Base-by-base conservation (phyloP, 2,888 invertebrate species). In the Dolichopus griseipennis region DNA sequence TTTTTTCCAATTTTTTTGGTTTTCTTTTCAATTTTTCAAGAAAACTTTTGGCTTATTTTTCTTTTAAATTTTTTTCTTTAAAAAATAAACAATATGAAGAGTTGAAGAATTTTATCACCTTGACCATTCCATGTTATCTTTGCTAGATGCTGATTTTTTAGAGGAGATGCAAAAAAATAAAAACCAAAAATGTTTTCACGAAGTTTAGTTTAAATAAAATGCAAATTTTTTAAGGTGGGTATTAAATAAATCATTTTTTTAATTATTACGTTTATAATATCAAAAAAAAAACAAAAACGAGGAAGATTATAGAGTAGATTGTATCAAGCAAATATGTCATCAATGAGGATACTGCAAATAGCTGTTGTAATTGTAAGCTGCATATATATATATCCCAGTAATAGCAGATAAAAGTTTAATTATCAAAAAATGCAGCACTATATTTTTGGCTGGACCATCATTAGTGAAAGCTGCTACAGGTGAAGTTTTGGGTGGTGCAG, bases 351-450 rank as follows among this genome's bases (percentile, higher is more conserved):
- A 71, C 88, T 96, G 2, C 94, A 94, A 81, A 78, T 95, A 72
- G 94, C 98, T 1, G 95, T 98, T 3, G 98, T 99, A 0, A 88
- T 99, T 88, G 99, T 98, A 21, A 91, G 95, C 71, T 99, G 99
- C 79, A 99, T 99, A 0, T 4, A 99, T 99, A 9, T 99, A 99
- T 76, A 92, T 98, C 27, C 88, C 99, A 72, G 93, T 98, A 64
- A 99, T 99, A 97, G 92, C 97, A 0, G 98, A 99, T 77, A 97
- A 98, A 83, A 94, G 93, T 76, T 87, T 99, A 66, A 99, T 99
- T 76, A 94, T 99, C 7, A 89, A 89, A 76, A 87, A 91, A 73
- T 95, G 97, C 79, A 97, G 97, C 43, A 99, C 97, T 0, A 96
- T 99, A 73, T 99, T 98, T 82, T 84, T 99, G 65, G 99, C 93